phyloP scores from a whole-genome alignment of 2,797 vertebrate genomes.

The Peromyscus melanophrys region DNA sequence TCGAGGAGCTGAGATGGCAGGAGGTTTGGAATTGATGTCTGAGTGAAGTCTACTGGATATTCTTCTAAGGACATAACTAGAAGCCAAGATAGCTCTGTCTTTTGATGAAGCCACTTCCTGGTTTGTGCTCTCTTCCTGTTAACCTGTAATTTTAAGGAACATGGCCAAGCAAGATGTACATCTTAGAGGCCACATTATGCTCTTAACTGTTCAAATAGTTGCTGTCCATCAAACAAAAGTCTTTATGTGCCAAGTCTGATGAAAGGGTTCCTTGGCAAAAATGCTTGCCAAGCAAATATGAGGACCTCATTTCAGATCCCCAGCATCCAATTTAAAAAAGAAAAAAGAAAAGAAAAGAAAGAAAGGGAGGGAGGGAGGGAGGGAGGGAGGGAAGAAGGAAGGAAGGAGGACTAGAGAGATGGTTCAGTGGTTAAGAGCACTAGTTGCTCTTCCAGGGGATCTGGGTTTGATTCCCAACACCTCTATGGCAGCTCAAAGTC shows the following conservation, averaged over 20 bases:
- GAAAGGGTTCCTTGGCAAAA: background rate
- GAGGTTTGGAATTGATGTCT: background rate
- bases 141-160: background rate
- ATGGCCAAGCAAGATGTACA: background rate
- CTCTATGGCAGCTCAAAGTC: background rate
- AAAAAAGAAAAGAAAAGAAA: no score
- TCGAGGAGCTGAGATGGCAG: background rate
- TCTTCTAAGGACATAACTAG: background rate
- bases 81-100: background rate
- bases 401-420: background rate
- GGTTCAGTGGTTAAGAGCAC: background rate
- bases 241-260: background rate
- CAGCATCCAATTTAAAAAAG: background rate
- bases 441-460: background rate
- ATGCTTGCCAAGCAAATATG: background rate
- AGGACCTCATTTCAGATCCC: background rate
- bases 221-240: background rate
- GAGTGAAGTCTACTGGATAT: slow-evolving; percentile 17
- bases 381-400: no score
- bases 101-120: background rate
- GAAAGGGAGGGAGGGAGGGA: background rate
- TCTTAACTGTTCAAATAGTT: slow-evolving; percentile 29
- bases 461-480: background rate
- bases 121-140: background rate
- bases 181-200: background rate